A percentile compares a stretch with the other conserved stretches of the same genome.
phyloP scores from a whole-genome alignment of 2,888 invertebrate species.

The Gasteruption jaculator region DNA sequence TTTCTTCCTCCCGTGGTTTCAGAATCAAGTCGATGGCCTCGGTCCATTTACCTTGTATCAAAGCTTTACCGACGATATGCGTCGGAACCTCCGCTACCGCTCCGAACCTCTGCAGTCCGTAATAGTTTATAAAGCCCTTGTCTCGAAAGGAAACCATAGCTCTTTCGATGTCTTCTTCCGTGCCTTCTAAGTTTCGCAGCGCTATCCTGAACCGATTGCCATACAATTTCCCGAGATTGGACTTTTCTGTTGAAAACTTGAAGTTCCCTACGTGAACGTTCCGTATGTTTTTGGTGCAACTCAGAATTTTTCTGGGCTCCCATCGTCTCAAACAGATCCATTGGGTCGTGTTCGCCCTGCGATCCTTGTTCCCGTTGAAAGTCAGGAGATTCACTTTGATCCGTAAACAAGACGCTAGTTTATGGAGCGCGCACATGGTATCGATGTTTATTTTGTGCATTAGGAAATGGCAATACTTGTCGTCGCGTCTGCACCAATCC shows the following conservation, averaged over 20 bases:
- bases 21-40: conserved; percentile 75
- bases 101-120: conserved; percentile 93
- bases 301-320: conserved; percentile 61
- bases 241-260: conserved; percentile 60
- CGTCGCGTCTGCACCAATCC: conserved; percentile 60
- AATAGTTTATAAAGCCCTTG: conserved; percentile 89
- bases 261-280: conserved; percentile 73
- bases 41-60: conserved; percentile 58
- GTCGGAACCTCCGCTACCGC: conserved; percentile 77
- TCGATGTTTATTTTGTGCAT: conserved; percentile 92
- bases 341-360: conserved; percentile 88
- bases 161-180: conserved; percentile 60
- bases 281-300: conserved; percentile 52
- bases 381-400: conserved; percentile 68
- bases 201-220: conserved; percentile 80
- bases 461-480: conserved; percentile 79
- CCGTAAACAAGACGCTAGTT: conserved; percentile 63
- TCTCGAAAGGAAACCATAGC: conserved; percentile 63
- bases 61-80: conserved; percentile 70
- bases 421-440: conserved; percentile 78
- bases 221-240: conserved; percentile 78
- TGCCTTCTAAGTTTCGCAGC: conserved; percentile 67
- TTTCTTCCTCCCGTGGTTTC: conserved; percentile 63
- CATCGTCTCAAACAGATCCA: conserved; percentile 73
- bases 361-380: conserved; percentile 94